Percentiles rank a stretch among this genome's conserved stretches.
These are phyloP conservation scores for Aleiodes sp. DNA, from an alignment of 1,140 invertebrate species.

Conservation along the genomic window DNA sequence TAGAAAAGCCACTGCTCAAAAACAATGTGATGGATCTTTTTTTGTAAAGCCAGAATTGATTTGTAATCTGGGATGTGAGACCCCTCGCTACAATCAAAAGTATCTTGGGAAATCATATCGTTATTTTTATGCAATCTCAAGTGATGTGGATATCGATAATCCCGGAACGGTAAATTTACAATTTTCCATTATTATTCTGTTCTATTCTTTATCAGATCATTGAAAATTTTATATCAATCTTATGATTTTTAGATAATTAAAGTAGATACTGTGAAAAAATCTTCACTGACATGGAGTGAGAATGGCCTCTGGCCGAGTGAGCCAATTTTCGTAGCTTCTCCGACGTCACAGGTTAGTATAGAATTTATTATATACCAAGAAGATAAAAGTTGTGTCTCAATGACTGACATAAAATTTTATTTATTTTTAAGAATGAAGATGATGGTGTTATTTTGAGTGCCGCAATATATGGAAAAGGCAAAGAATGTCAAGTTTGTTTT, in stretches of 20 bases:
- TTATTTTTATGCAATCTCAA: constrained; percentile 90
- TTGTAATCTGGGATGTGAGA: constrained; percentile 82
- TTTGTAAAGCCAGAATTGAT: constrained; percentile 73
- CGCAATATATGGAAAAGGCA: constrained; percentile 72
- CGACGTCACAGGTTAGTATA: constrained; percentile 75
- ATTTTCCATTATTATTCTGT: not conserved
- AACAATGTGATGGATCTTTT: constrained; percentile 62
- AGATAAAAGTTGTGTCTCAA: too few species aligned
- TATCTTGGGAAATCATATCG: constrained; percentile 77
- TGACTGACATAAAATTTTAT: not conserved
- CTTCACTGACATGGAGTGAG: constrained; percentile 77
- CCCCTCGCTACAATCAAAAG: constrained; percentile 81
- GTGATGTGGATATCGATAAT: constrained; percentile 83
- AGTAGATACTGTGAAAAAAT: constrained; percentile 76
- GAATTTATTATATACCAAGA: too few species aligned
- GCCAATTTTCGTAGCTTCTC: constrained; percentile 83
- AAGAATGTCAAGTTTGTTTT: constrained; percentile 72
- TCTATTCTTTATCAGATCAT: not conserved
- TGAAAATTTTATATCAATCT: constrained; percentile 14
- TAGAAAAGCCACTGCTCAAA: constrained; percentile 67
- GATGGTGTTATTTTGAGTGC: constrained; percentile 73
- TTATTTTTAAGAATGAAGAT: constrained; percentile 4
- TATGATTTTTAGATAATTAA: constrained; percentile 75
- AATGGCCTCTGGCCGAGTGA: constrained; percentile 83
- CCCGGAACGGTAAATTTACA: constrained; percentile 75